Evolutionary conservation across 23 tunicate genomes (phyloP).

Genomic region (Trididemnum miniatum): DNA sequence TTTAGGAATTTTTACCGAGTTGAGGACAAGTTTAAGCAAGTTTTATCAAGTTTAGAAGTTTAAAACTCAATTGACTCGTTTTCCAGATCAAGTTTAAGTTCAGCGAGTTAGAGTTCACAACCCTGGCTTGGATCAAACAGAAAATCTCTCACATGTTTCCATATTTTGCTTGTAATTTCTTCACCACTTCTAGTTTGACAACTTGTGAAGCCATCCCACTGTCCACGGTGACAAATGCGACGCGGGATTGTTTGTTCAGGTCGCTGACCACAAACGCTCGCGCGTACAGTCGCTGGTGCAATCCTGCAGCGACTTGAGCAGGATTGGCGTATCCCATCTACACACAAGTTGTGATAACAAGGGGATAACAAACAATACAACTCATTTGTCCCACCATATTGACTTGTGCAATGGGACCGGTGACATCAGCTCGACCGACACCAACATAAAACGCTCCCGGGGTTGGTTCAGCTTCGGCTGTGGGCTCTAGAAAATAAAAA

Average conservation of each 20-base stretch:
- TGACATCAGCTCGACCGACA: constrained; percentile 85
- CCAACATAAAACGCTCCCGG: constrained; percentile 72
- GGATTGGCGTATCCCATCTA: constrained; percentile 99
- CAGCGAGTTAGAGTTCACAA: too few species aligned
- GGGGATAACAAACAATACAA: background rate
- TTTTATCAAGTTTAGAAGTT: too few species aligned
- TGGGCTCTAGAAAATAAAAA: too few species aligned
- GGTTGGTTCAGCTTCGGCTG: constrained; percentile 50
- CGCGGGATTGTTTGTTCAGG: constrained; percentile 40
- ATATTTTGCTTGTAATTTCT: constrained; percentile 67
- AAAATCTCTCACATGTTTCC: constrained; percentile 69
- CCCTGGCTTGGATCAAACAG: too few species aligned
- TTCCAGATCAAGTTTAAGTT: too few species aligned
- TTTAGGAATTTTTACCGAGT: too few species aligned
- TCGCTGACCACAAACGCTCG: constrained; percentile 83
- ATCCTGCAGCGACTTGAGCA: constrained; percentile 79
- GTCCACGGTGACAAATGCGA: constrained; percentile 85
- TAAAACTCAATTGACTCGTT: too few species aligned
- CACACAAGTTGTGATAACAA: background rate
- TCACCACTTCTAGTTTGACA: constrained; percentile 86
- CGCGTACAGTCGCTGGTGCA: constrained; percentile 83
- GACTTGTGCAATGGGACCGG: constrained; percentile 90
- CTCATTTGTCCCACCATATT: constrained; percentile 94
- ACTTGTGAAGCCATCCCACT: constrained; percentile 89
- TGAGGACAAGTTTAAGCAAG: too few species aligned